Conservation (phyloP, 2,113 vertebrate genomes). For the Oreochromis tanganicae region DNA sequence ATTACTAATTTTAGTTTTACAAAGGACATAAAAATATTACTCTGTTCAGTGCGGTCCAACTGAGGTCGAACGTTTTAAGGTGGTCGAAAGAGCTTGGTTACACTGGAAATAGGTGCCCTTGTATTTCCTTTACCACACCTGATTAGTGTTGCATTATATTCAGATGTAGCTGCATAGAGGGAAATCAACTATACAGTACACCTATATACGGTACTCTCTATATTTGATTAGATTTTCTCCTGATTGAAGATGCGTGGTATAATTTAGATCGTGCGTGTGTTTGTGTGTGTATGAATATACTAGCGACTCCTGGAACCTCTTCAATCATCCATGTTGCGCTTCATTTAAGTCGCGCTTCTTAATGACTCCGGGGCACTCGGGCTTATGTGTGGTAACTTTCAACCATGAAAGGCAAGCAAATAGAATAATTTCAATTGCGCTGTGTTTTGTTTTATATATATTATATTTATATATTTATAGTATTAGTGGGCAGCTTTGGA, state of each 20-base stretch:
- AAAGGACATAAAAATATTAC: not conserved
- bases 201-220: not conserved
- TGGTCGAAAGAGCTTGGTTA: not conserved
- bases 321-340: not conserved
- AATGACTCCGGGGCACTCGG: not conserved
- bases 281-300: not conserved
- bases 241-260: not conserved
- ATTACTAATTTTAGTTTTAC: not conserved
- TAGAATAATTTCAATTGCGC: not conserved
- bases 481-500: not conserved
- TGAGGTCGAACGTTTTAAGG: not conserved
- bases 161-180: not conserved
- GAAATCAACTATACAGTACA: not conserved
- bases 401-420: not conserved
- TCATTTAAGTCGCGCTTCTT: not conserved
- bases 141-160: not conserved
- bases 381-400: not conserved
- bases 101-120: not conserved
- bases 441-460: not conserved
- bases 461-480: not conserved
- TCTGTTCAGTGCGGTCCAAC: not conserved
- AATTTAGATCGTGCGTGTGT: not conserved
- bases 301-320: not conserved
- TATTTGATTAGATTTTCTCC: not conserved
- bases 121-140: not conserved